Base-by-base conservation (phyloP, 2,888 invertebrate species). In the Heteromurus nitidus region DNA sequence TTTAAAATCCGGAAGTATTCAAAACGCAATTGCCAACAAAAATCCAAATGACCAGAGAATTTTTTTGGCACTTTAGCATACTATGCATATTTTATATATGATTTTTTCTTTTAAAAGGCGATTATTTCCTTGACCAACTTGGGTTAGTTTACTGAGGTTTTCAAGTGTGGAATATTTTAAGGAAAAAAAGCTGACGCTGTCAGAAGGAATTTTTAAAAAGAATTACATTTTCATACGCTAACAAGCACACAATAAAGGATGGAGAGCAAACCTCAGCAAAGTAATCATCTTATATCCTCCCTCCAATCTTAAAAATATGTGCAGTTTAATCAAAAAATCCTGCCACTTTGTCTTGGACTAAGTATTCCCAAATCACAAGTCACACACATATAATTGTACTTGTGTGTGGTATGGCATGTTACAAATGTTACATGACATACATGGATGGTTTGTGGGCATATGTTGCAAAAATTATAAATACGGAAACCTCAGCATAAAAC, bases 91-190 rank as follows among this genome's bases (percentile, higher is more conserved):
- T 13, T 9, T 36, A 36, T 36, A 3, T 44, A 2, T 44, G n/a
- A n/a, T 44, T 18, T 9, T 50, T 18, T 20, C 9, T 16, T 2
- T 9, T 36, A 16, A 16, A 50, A 18, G 20, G 20, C 9, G 20
- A 50, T n/a, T 50, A 50, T 50, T 50, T 50, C 50, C 50, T 50
- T 50, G 50, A 20, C 50, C 62, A 31, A 28, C 13, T 30, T 30
- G 50, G 18, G 50, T 50, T 50, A 50, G 36, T 36, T 36, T 36
- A 13, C 5, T 13, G 36, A 36, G 13, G 5, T 36, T 36, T 36
- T 5, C 5, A 36, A 36, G 36, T 36, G 5, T 36, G 13, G 7
- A 36, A 9, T 36, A 13, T 36, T 36, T 36, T 9, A 36, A 36
- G 5, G 36, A 9, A 36, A 36, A 36, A 9, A 9, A 36, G 7